phyloP scores from a whole-genome alignment of 1,140 invertebrate genomes.

The Sarcophaga peregrina region DNA sequence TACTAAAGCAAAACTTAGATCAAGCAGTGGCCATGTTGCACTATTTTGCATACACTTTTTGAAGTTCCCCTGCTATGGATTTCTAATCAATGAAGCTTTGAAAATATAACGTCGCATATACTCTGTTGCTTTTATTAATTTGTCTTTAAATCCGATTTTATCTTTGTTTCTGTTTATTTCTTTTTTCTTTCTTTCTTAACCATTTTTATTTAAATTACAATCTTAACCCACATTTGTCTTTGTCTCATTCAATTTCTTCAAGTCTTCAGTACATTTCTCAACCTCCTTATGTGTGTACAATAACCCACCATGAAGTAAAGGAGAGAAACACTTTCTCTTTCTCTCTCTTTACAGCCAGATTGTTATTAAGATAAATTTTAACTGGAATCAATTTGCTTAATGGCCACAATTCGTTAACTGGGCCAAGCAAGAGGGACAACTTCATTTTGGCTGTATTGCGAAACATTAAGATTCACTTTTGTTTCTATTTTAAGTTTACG shows the following conservation, averaged over 20 bases:
- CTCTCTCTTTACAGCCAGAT: constrained; percentile 8
- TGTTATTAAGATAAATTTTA: constrained; percentile 40
- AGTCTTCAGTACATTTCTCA: not conserved
- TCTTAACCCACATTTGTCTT: constrained; percentile 41
- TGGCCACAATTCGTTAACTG: constrained; percentile 35
- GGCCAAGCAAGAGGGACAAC: not conserved
- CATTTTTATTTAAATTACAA: constrained; percentile 27
- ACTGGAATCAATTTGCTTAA: constrained; percentile 40
- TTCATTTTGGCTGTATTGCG: not conserved
- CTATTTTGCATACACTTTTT: too few species aligned
- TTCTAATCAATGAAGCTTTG: too few species aligned
- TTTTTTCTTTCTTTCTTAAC: too few species aligned
- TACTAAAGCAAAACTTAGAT: too few species aligned
- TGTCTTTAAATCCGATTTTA: too few species aligned
- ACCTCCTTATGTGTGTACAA: not conserved
- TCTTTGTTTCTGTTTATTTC: too few species aligned
- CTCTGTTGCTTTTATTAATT: too few species aligned
- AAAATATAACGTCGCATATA: too few species aligned
- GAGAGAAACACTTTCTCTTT: not conserved
- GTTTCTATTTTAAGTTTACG: constrained; percentile 19
- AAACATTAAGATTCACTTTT: constrained; percentile 35
- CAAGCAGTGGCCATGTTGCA: too few species aligned
- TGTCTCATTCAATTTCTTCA: not conserved
- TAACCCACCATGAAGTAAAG: not conserved
- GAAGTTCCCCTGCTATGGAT: too few species aligned